These are phyloP conservation scores for Fopius arisanus DNA, from an alignment of 1,140 invertebrate genomes.

Conservation along the genomic window DNA sequence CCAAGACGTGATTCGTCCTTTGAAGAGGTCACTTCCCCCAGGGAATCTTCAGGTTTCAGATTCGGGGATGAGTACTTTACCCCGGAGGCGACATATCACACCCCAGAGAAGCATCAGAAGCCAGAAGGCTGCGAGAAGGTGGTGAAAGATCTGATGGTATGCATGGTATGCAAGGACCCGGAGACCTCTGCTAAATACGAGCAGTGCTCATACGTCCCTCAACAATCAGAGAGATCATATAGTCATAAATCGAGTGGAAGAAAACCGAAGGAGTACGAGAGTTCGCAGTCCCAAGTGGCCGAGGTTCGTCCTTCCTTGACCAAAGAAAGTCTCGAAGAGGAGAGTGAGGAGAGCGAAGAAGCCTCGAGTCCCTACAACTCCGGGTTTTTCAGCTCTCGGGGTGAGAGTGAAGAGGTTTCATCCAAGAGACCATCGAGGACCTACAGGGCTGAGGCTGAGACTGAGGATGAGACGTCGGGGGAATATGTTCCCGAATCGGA, in stretches of 20 bases:
- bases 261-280: conserved; percentile 21
- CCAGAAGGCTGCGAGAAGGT: conserved; percentile 68
- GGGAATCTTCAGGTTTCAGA: conserved; percentile 32
- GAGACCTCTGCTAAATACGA: conserved; percentile 78
- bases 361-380: conserved; percentile 35
- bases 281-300: conserved; percentile 48
- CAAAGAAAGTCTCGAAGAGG: conserved; percentile 40
- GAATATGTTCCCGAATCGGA: conserved; percentile 19
- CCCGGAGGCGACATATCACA: not conserved
- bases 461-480: not conserved
- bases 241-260: conserved; percentile 60
- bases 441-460: too few species aligned
- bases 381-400: conserved; percentile 8
- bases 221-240: conserved; percentile 71
- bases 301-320: not conserved
- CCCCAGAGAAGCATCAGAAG: conserved; percentile 31
- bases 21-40: not conserved
- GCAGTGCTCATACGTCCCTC: conserved; percentile 74
- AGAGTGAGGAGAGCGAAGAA: conserved; percentile 37
- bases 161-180: conserved; percentile 73
- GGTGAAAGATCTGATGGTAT: conserved; percentile 72
- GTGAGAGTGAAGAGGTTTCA: not conserved
- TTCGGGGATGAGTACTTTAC: conserved; percentile 54
- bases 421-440: conserved; percentile 3
- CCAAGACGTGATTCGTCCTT: not conserved